A percentile compares a stretch with the other conserved stretches of the same genome.
These are phyloP conservation scores for Astropecten irregularis DNA, from an alignment of 53 echinoderm and acorn worm species.

Conservation along the genomic window DNA sequence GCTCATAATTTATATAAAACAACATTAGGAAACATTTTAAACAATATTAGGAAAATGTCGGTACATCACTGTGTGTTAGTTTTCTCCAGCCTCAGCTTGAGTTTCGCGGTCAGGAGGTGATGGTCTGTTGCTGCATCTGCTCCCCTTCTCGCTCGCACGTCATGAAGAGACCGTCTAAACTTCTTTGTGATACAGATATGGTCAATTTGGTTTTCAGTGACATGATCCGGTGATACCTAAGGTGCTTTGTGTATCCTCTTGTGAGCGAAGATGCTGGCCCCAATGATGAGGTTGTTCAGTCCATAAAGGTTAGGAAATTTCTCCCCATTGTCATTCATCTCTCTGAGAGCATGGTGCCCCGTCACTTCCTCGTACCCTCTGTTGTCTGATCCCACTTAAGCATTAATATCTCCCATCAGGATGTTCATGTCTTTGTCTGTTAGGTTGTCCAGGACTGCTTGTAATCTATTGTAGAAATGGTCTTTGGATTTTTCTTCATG, in stretches of 20 bases:
- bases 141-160: background rate
- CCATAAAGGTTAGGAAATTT: conserved; percentile 12
- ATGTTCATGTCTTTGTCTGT: too few relatives aligned
- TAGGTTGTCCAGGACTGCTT: too few relatives aligned
- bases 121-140: conserved; percentile 2
- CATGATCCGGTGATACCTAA: conserved; percentile 34
- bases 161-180: background rate
- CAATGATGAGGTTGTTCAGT: conserved; percentile 24
- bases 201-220: conserved; percentile 46
- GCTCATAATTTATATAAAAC: too few relatives aligned
- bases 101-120: background rate
- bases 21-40: too few relatives aligned
- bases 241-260: conserved; percentile 32
- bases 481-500: too few relatives aligned
- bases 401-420: conserved; percentile 50
- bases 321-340: conserved; percentile 15
- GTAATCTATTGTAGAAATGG: too few relatives aligned
- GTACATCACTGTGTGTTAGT: too few relatives aligned
- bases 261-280: conserved; percentile 29
- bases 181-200: conserved; percentile 34
- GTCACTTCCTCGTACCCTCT: conserved; percentile 13
- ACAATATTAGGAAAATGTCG: too few relatives aligned
- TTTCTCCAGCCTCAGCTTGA: conserved; percentile 3
- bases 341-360: conserved; percentile 21
- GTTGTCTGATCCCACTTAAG: conserved; percentile 28